Evolutionary conservation across 64 coral and sea anemone species (phyloP), one percentile per base, ranked within the genome.

Genomic region (Orbicella faveolata): DNA sequence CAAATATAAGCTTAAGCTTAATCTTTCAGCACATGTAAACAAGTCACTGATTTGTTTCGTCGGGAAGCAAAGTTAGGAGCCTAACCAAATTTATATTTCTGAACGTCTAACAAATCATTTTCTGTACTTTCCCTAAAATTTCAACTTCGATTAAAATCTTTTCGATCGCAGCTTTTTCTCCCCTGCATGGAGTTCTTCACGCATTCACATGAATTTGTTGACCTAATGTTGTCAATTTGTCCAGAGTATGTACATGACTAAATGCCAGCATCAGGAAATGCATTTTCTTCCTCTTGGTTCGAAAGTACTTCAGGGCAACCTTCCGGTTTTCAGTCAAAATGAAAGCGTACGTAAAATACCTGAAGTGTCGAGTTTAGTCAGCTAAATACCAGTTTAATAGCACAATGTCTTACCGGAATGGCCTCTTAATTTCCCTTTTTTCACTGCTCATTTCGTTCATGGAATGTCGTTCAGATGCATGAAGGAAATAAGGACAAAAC

Each of bases 381-480:
- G 15, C 7, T 37, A 13, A 88, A 35, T 51, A 75, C 41, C 30
- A 30, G 44, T 48, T 48, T 48, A 48, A 48, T 6, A 48, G 5
- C 44, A 48, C 44, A 12, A 61, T 41, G 6, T 72, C 89, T 83
- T 39, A 90, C 89, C 89, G 34, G 78, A 39, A 18, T 82, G 39
- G 51, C 65, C 65, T 75, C 66, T 82, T 36, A 90, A 41, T 83
- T 83, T 90, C 2, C 89, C 89, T 37, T 61, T 90, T 17, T 90
- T 90, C 9, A 90, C 89, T 90, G 51, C 30, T 85, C 64, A 85
- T 82, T 35, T 23, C 10, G 69, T 87, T 37, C 63, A 80, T 9
- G n/a, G 67, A 57, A 20, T 52, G 65, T 12, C 55, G 13, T 57
- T 4, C 13, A 59, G 55, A n/a, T 73, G 65, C 67, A 82, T 61